phyloP scores from a whole-genome alignment of 2,888 invertebrate genomes.

The Parnassius glacialis region DNA sequence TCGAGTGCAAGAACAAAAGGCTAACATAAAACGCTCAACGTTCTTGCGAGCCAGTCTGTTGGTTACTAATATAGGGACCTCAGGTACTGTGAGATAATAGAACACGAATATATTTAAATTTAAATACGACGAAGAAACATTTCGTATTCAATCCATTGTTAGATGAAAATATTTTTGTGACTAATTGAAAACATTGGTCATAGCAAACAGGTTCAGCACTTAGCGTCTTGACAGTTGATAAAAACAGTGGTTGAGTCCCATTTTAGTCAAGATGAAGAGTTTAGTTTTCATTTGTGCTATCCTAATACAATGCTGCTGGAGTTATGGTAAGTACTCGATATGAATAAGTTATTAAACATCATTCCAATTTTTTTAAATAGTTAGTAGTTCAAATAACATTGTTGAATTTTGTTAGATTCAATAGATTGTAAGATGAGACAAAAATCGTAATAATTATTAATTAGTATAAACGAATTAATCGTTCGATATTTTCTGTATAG shows the following conservation, averaged over 20 bases:
- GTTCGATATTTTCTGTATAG: too few species aligned
- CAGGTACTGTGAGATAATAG: not conserved
- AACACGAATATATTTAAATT: not conserved
- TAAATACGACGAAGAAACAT: not conserved
- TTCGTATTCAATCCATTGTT: not conserved
- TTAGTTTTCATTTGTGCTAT: conserved; percentile 47
- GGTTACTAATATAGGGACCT: conserved; percentile 1
- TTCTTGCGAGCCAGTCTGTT: conserved; percentile 11
- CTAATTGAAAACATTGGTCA: conserved; percentile 31
- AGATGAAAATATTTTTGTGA: not conserved
- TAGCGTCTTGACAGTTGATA: conserved; percentile 31
- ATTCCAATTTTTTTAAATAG: not conserved
- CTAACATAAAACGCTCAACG: conserved; percentile 17
- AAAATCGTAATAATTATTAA: too few species aligned
- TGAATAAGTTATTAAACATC: not conserved
- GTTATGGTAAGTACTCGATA: conserved; percentile 43
- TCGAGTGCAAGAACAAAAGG: conserved; percentile 16
- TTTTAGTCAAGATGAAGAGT: conserved; percentile 47
- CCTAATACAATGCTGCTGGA: conserved; percentile 45
- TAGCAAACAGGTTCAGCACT: conserved; percentile 35
- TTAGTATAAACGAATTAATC: too few species aligned
- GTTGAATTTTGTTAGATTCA: not conserved
- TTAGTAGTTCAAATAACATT: not conserved
- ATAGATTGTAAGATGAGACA: too few species aligned
- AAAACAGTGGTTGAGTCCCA: conserved; percentile 14